A percentile compares a stretch with the other conserved stretches of the same genome.
These are phyloP conservation scores for Perithous albicinctus DNA, from an alignment of 2,888 invertebrate species.

Conservation along the genomic window DNA sequence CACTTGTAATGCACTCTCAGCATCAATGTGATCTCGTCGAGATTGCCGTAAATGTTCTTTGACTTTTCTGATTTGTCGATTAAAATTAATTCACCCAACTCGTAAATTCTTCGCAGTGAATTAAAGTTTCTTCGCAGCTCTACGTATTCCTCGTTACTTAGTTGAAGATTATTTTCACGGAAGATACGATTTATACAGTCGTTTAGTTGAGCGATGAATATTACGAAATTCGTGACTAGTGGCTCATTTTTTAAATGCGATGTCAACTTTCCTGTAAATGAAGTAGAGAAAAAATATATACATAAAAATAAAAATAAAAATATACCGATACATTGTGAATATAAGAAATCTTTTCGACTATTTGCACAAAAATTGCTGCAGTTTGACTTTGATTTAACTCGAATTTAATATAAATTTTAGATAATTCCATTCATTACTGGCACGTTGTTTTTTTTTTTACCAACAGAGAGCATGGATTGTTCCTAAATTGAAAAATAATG, in stretches of 20 bases:
- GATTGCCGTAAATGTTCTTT: conserved; percentile 68
- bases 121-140: conserved; percentile 85
- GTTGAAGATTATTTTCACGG: conserved; percentile 67
- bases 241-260: conserved; percentile 86
- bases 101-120: conserved; percentile 86
- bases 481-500: too few relatives aligned
- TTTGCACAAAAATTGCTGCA: background rate
- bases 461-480: too few relatives aligned
- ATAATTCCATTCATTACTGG: too few relatives aligned
- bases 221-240: conserved; percentile 86
- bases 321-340: background rate
- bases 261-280: conserved; percentile 83
- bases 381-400: too few relatives aligned
- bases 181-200: conserved; percentile 84
- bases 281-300: conserved; percentile 6
- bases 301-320: background rate
- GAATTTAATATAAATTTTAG: background rate
- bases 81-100: conserved; percentile 81
- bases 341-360: background rate
- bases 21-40: conserved; percentile 87
- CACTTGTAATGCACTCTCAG: conserved; percentile 91
- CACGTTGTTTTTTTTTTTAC: too few relatives aligned
- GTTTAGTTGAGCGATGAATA: conserved; percentile 85
- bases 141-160: conserved; percentile 79
- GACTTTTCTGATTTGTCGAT: conserved; percentile 78